Evolutionary conservation across 2,797 vertebrate genomes (phyloP).

Genomic region (Macropodus opercularis): DNA sequence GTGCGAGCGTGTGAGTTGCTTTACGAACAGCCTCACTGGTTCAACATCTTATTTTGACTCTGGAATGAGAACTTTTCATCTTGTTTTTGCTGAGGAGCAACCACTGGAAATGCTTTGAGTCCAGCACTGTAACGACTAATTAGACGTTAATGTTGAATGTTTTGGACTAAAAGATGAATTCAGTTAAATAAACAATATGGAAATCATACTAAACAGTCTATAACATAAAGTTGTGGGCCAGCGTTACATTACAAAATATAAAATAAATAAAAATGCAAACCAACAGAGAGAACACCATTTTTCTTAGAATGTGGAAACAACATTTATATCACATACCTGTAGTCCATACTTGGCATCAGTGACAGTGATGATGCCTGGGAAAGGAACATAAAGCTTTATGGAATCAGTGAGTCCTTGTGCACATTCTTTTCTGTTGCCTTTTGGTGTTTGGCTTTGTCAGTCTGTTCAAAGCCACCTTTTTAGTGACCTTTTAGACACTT

Average conservation of each 20-base stretch:
- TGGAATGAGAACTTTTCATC: not conserved
- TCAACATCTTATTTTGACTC: constrained; percentile 19
- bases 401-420: not conserved
- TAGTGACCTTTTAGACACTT: constrained; percentile 39
- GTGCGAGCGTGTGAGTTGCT: constrained; percentile 3
- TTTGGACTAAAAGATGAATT: too few relatives aligned
- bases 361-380: constrained; percentile 90
- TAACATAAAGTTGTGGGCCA: too few relatives aligned
- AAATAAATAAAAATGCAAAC: too few relatives aligned
- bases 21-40: constrained; percentile 19
- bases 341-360: constrained; percentile 94
- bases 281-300: too few relatives aligned
- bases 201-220: too few relatives aligned
- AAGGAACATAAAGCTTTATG: constrained; percentile 21
- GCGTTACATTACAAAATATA: too few relatives aligned
- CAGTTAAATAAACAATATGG: too few relatives aligned
- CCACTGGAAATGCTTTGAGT: not conserved
- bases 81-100: not conserved
- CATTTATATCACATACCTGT: constrained; percentile 81
- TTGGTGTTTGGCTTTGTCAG: constrained; percentile 40
- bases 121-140: not conserved
- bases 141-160: not conserved
- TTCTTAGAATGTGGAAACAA: too few relatives aligned
- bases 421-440: constrained; percentile 32
- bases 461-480: constrained; percentile 47